Evolutionary conservation across 2,797 vertebrate species (phyloP), one percentile per base, ranked within the genome.

Genomic region (Artibeus lituratus): DNA sequence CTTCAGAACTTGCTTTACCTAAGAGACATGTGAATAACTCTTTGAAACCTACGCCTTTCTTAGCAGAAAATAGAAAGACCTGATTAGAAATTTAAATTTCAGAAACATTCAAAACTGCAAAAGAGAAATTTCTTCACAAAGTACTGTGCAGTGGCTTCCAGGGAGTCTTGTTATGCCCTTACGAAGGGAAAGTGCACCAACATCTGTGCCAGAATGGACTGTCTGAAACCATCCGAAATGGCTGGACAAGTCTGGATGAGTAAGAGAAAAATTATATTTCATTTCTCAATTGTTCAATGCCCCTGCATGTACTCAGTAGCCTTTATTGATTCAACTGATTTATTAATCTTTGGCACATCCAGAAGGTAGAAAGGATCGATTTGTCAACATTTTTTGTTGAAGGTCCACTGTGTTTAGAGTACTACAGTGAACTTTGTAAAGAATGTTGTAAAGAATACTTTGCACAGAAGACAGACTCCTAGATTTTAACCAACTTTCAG

Each of bases 81-180:
- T 96, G n/a, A 95, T 92, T 93, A 96, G 82, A 94, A 97, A 97
- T 97, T 97, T 91, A 94, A 97, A 95, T 96, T 97, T 96, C 57
- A 93, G 62, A 82, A 95, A 91, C 44, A 95, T 69, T 89, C 21
- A 84, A 92, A 84, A 95, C n/a, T 95, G 74, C 24, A 93, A 85
- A 89, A 87, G 4, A 87, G 21, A 94, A 10, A 55, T 51, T 76
- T 92, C 42, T 74, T 96, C 70, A 19, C 51, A 91, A 94, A 94
- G 90, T 78, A 91, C n/a, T 82, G 35, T 47, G 8, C 29, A 57
- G n/a, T 87, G 26, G 29, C 35, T 94, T 90, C 80, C 21, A 84
- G 32, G 53, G 39, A 39, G 22, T 81, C 78, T 90, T 84, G n/a
- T 51, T 8, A 81, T 24, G 15, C 10, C n/a, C 24, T 78, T 57